Base-by-base conservation (phyloP, 2,797 vertebrate species). In the Thamnophis elegans region DNA sequence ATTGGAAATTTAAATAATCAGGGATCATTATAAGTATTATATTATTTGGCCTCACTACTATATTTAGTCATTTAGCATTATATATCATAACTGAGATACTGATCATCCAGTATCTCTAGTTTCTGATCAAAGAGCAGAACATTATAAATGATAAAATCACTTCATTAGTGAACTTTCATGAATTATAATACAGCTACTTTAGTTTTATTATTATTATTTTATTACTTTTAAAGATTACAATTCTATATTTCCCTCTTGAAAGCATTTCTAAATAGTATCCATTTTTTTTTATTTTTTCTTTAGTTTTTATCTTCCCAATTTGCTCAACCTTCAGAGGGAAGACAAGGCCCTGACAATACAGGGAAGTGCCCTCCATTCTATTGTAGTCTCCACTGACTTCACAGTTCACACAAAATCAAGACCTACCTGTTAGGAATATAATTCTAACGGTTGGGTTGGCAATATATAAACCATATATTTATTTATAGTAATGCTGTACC, bases 51-150 rank as follows among this genome's bases (percentile, higher is more conserved):
- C 28, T 88, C n/a, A 85, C 88, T 51, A 91, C 54, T 87, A 60
- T 54, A 56, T 2, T 90, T 59, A 14, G 14, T 82, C 2, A 10
- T 4, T 5, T 92, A 59, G 25, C 54, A 0, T 0, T 47, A 36
- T 87, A 93, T 89, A 68, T 60, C 14, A n/a, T 87, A 89, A 90
- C 26, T 65, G 85, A 4, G 92, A 36, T 53, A 28, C 0, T 1
- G n/a, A n/a, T n/a, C n/a, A 62, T n/a, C 91, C 6, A 88, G 11
- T 3, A 85, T 51, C 56, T 58, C 87, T 32, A 47, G 18, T 92
- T 91, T 88, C 58, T 65, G 51, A 47, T 10, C 92, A 54, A 93
- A 93, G 93, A 90, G 59, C 3, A 7, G 47, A 51, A 51, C 65
- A 1, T 56, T 90, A 87, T 28, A 89, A 73, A 89, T 20, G 91